Conservation (phyloP, 2,797 vertebrate genomes). For the Lutjanus argentimaculatus region DNA sequence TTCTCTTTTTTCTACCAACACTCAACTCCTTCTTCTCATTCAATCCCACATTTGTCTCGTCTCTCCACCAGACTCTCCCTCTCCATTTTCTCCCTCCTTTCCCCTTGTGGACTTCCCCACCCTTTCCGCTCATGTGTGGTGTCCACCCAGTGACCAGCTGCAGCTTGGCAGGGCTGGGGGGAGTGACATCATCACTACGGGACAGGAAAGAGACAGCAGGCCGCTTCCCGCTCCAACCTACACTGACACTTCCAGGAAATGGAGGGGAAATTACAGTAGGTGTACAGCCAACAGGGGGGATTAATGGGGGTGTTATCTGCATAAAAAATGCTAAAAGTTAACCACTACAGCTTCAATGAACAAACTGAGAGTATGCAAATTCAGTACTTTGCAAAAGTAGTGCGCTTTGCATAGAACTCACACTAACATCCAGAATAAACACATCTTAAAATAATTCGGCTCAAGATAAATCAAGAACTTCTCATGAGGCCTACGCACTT, state of each 20-base stretch:
- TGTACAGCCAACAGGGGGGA: not conserved
- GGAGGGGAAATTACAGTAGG: not conserved
- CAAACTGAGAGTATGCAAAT: not conserved
- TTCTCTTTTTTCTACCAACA: constrained; percentile 22
- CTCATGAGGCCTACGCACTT: not conserved
- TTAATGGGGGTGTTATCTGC: not conserved
- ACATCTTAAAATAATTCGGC: constrained; percentile 9
- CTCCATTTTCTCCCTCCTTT: constrained; percentile 11
- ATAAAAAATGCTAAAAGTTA: not conserved
- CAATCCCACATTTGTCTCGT: constrained; percentile 53
- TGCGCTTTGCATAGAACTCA: not conserved
- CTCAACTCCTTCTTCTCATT: constrained; percentile 30
- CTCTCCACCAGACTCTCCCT: constrained; percentile 15
- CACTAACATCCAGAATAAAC: constrained; percentile 6
- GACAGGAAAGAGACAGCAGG: constrained; percentile 50
- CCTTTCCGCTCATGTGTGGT: constrained; percentile 62
- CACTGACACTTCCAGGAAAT: constrained; percentile 39
- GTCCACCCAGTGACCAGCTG: constrained; percentile 72
- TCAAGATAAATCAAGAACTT: not conserved
- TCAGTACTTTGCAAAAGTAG: not conserved
- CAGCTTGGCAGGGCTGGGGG: constrained; percentile 42
- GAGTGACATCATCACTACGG: constrained; percentile 60
- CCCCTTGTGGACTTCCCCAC: constrained; percentile 48
- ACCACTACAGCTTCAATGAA: not conserved
- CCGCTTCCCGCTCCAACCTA: constrained; percentile 20